Evolutionary conservation across 2,797 vertebrate species (phyloP), one percentile per base, ranked within the genome.

Genomic region (Falco columbarius): DNA sequence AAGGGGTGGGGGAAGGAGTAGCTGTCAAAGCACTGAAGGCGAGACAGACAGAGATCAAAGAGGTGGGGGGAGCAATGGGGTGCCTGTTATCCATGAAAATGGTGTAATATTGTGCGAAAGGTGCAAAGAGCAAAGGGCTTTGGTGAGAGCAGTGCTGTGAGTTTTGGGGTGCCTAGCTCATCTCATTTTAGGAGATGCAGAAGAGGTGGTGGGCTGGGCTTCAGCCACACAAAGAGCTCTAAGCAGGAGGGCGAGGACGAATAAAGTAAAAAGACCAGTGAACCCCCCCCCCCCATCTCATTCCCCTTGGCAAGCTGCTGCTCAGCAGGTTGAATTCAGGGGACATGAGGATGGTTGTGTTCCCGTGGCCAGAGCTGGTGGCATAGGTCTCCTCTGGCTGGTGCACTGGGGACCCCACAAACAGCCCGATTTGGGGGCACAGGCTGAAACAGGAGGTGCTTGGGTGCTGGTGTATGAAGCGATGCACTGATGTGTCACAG

Each of bases 361-460:
- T 24, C 23, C 14, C 3, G 0, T 5, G 19, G 13, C 21, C 68
- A 27, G 46, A 54, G 71, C 40, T n/a, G 44, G 34, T 72, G 30
- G 40, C 32, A 5, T 24, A 2, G 1, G 26, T 40, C 38, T 21
- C 5, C 6, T 12, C 49, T 21, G 34, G 14, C 49, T 49, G 32
- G 22, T 29, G 32, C n/a, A 2, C 3, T 6, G 59, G 36, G 21
- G 21, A 56, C 26, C n/a, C 29, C 66, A 10, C 12, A 66, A 12
- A 40, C 26, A 30, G 27, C 36, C 68, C 3, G 0, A 0, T 12
- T 2, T 21, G 3, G 29, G 36, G 27, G 12, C 36, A 22, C 14
- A 15, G 67, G 24, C 15, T 51, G 15, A 40, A 34, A 30, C 2
- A 9, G 44, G 42, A n/a, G 44, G 17, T 12, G 22, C 77, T 30